phyloP scores from a whole-genome alignment of 2,113 vertebrate genomes.

The Naja naja region DNA sequence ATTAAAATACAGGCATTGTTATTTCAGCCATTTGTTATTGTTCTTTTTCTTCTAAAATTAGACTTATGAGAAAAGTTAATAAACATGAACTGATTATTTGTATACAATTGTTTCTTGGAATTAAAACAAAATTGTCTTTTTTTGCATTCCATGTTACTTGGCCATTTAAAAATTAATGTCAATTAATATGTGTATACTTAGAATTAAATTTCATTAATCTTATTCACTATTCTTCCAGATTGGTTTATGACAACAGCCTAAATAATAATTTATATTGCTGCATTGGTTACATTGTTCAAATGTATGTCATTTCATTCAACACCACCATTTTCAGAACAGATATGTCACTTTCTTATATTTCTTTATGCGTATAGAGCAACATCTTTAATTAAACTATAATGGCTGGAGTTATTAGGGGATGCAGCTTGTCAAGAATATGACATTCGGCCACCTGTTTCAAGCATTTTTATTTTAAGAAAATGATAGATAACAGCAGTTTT shows the following conservation, averaged over 20 bases:
- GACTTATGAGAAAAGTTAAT: slow-evolving; percentile 10
- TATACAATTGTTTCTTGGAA: neutral
- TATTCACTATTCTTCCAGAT: neutral
- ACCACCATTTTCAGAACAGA: neutral
- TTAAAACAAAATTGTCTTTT: neutral
- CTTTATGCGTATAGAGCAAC: neutral
- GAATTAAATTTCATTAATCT: neutral
- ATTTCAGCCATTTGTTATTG: neutral
- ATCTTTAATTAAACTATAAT: neutral
- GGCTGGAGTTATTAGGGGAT: neutral
- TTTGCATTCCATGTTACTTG: neutral
- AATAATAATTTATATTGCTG: neutral
- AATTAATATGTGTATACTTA: neutral
- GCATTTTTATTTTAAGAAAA: neutral
- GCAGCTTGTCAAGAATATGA: neutral
- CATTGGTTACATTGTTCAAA: neutral
- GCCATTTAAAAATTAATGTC: neutral
- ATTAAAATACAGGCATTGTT: neutral
- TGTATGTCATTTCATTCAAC: neutral
- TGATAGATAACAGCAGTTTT: neutral
- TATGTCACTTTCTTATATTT: neutral
- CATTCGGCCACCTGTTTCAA: neutral
- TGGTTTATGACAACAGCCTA: neutral
- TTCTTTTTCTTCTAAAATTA: neutral
- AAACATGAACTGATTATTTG: neutral